These are phyloP conservation scores for Mixornis gularis DNA, from an alignment of 2,113 vertebrate genomes.

Conservation along the genomic window DNA sequence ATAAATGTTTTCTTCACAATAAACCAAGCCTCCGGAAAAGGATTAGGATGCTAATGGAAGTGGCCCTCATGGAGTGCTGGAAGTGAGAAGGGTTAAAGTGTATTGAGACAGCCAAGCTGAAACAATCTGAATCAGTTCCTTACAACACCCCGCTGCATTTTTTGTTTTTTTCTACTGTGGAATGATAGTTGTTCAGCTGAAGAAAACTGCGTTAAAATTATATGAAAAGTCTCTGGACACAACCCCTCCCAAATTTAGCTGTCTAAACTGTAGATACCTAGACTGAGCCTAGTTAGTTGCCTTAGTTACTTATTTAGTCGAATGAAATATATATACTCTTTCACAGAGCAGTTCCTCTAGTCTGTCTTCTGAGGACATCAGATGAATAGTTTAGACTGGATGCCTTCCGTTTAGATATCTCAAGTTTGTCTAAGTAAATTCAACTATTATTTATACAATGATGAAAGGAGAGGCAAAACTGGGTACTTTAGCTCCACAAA, in stretches of 20 bases:
- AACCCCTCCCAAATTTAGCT: neutral
- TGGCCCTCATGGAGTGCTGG: fast-evolving
- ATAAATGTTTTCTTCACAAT: neutral
- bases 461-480: neutral
- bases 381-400: neutral
- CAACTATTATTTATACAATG: neutral
- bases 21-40: neutral
- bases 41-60: neutral
- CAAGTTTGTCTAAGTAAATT: neutral
- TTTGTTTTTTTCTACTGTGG: fast-evolving
- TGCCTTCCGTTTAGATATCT: neutral
- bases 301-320: neutral
- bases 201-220: neutral
- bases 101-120: neutral
- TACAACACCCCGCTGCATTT: neutral
- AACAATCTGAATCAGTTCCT: neutral
- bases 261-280: neutral
- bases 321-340: neutral
- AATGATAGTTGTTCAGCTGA: neutral
- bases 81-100: neutral
- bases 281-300: neutral
- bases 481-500: fast-evolving
- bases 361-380: neutral
- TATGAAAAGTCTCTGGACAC: neutral
- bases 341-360: neutral